These are phyloP conservation scores for Andrena flavipes DNA, from an alignment of 2,888 invertebrate genomes.

Conservation along the genomic window DNA sequence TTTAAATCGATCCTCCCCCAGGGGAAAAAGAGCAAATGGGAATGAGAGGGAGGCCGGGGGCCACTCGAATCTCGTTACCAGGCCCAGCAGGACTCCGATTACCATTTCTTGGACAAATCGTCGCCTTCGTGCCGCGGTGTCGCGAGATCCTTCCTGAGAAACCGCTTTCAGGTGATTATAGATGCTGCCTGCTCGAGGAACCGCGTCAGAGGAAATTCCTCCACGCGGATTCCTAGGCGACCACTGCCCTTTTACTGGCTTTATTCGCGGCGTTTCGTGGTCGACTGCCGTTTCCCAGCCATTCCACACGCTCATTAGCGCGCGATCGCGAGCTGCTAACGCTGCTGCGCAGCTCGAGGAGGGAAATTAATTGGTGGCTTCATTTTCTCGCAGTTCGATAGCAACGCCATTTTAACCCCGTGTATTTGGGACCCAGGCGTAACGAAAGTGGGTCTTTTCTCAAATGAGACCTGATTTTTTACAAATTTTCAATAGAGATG, in stretches of 20 bases:
- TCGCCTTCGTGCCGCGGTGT: conserved; percentile 67
- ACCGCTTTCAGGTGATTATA: conserved; percentile 39
- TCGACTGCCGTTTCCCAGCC: neutral
- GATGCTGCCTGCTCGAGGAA: conserved; percentile 11
- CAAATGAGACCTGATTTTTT: too few species aligned
- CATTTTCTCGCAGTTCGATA: neutral
- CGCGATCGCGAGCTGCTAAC: conserved; percentile 19
- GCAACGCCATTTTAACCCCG: too few species aligned
- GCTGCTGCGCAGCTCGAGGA: neutral
- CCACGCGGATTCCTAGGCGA: conserved; percentile 28
- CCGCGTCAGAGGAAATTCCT: conserved; percentile 42
- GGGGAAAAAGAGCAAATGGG: conserved; percentile 23
- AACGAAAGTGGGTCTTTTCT: too few species aligned
- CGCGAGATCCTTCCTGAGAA: conserved; percentile 34
- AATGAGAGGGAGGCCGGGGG: conserved; percentile 25
- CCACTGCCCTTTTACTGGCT: conserved; percentile 21
- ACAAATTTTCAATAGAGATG: too few species aligned
- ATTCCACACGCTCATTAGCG: conserved; percentile 34
- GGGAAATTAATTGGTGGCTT: conserved; percentile 24
- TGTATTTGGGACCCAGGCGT: too few species aligned
- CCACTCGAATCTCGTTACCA: conserved; percentile 73
- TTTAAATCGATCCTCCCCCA: conserved; percentile 73
- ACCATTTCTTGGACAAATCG: conserved; percentile 76
- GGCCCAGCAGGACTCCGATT: conserved; percentile 73
- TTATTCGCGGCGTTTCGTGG: conserved; percentile 13